Evolutionary conservation across 2,888 invertebrate species (phyloP).

Genomic region (Dyspetes luteomarginatus): DNA sequence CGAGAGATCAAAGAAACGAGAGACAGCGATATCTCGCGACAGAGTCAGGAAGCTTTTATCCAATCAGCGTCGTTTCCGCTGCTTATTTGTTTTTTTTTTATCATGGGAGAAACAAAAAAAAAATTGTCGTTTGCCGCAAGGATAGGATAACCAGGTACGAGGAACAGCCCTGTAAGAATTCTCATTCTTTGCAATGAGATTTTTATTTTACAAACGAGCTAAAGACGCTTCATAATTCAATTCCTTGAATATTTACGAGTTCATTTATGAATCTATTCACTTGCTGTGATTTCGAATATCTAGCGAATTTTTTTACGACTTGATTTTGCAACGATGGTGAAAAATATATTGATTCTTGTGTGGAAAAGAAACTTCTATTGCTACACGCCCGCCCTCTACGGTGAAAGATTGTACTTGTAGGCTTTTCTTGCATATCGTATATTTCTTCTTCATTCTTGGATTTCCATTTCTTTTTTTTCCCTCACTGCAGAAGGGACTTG

Average conservation of each 20-base stretch:
- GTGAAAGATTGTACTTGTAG: background rate
- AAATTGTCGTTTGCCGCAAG: conserved; percentile 47
- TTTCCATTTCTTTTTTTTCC: conserved; percentile 18
- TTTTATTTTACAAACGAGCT: background rate
- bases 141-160: conserved; percentile 73
- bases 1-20: conserved; percentile 68
- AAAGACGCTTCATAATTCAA: background rate
- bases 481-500: conserved; percentile 7
- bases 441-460: background rate
- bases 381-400: background rate
- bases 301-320: too few relatives aligned
- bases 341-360: background rate
- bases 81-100: conserved; percentile 27
- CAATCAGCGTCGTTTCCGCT: conserved; percentile 6
- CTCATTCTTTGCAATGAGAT: conserved; percentile 73
- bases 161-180: conserved; percentile 78
- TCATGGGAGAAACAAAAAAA: background rate
- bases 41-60: conserved; percentile 37
- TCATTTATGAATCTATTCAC: background rate
- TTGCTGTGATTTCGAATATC: too few relatives aligned
- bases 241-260: background rate
- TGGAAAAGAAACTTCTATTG: background rate
- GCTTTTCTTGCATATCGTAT: conserved; percentile 8
- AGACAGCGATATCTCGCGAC: conserved; percentile 44
- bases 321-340: too few relatives aligned